phyloP scores from a whole-genome alignment of 1,140 invertebrate genomes.

The Drosophila simulans region DNA sequence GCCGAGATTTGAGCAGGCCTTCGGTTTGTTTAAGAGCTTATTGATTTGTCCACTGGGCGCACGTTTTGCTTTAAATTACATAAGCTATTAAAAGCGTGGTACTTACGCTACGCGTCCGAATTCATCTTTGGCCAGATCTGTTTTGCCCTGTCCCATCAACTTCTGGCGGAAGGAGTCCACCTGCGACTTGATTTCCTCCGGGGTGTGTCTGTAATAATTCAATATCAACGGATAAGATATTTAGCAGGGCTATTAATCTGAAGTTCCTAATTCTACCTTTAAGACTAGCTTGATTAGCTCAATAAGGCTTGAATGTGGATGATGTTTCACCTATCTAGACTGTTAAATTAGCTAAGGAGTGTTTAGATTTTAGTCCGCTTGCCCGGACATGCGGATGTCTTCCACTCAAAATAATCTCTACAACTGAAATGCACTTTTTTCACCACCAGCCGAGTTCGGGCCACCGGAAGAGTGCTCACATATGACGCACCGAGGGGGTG shows the following conservation, averaged over 20 bases:
- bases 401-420: conserved; percentile 76
- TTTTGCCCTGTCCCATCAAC: conserved; percentile 87
- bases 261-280: conserved; percentile 37
- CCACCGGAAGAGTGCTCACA: conserved; percentile 61
- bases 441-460: conserved; percentile 60
- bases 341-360: conserved; percentile 3
- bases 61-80: conserved; percentile 68
- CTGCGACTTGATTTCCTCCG: conserved; percentile 92
- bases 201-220: conserved; percentile 87
- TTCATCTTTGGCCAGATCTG: conserved; percentile 88
- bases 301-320: neutral
- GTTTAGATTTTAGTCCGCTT: conserved; percentile 14
- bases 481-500: conserved; percentile 35
- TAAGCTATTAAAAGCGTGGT: conserved; percentile 42
- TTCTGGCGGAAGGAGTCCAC: conserved; percentile 92
- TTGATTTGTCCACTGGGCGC: conserved; percentile 67
- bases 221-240: neutral
- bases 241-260: neutral
- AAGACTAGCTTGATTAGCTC: conserved; percentile 7
- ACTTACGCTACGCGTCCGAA: conserved; percentile 92
- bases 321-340: conserved; percentile 10
- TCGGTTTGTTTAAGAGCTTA: conserved; percentile 63
- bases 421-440: conserved; percentile 82
- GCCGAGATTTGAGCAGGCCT: conserved; percentile 57
- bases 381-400: conserved; percentile 51